Evolutionary conservation across 2,888 invertebrate genomes (phyloP), one percentile per base, ranked within the genome.

Genomic region (Encarsia formosa): DNA sequence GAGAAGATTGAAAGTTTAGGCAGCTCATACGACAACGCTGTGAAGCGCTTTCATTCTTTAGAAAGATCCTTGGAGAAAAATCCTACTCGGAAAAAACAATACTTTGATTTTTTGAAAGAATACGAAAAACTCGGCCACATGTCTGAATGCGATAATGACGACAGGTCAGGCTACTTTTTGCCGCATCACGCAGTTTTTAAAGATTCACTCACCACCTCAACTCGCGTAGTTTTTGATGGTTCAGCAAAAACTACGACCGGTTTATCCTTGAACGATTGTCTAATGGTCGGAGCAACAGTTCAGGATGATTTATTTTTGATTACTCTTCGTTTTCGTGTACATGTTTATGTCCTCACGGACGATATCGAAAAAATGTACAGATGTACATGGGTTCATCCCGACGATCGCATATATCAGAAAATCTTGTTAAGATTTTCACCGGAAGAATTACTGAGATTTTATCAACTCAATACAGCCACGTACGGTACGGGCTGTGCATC

Each of bases 281-380:
- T 63, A 23, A 16, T 42, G n/a, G 58, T 58, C 1, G 67, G 66
- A 2, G 61, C 64, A 2, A 49, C 45, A 0, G 20, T 63, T 0
- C 54, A 58, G 16, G 40, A 50, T 9, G 54, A 57, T 4, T 13
- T 61, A 5, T 52, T 52, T 24, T 22, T 29, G 4, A 57, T 54
- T 15, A 11, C 57, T 2, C n/a, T 57, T 13, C 20, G 59, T 49
- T 58, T 58, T 19, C 22, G 57, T 2, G 45, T 42, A 9, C 53
- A 59, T 43, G 13, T 1, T 1, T 57, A 43, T 18, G 61, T 51
- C 0, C 24, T 59, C 2, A 59, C 59, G 9, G 65, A 63, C 1
- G 66, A 68, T 39, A 59, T 70, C 11, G 51, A 41, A 1, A 65
- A 67, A 48, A 68, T 67, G 64, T 69, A 63, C 42, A 56, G 63